Percentiles rank a stretch among this genome's conserved stretches.
Conservation (phyloP, 2,113 vertebrate genomes). For the Onychorhynchus coronatus region DNA sequence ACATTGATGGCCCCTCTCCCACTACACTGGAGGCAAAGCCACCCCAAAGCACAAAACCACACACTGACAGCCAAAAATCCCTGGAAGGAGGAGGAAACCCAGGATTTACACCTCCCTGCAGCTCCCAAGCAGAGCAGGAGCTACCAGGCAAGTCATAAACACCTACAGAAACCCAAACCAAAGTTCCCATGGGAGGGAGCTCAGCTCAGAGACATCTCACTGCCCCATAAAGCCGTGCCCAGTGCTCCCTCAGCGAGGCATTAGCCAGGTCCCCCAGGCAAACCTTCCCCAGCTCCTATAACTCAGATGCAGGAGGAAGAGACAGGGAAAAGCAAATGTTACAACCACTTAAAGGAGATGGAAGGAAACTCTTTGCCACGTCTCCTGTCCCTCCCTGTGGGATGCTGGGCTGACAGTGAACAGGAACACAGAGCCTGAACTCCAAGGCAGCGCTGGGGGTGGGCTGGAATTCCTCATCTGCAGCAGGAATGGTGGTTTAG, state of each 20-base stretch:
- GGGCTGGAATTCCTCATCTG: not conserved
- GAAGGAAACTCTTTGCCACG: not conserved
- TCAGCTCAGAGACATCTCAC: not conserved
- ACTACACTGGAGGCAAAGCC: not conserved
- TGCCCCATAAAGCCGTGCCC: not conserved
- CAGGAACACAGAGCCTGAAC: rapidly evolving
- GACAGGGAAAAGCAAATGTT: not conserved
- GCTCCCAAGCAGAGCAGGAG: not conserved
- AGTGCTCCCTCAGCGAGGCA: not conserved
- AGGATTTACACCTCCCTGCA: not conserved
- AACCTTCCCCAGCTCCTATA: not conserved
- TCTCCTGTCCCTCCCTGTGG: rapidly evolving
- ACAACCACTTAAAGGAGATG: not conserved
- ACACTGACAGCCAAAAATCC: rapidly evolving
- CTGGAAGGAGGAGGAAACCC: not conserved
- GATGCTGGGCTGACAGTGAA: not conserved
- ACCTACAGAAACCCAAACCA: not conserved
- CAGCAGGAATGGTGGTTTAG: rapidly evolving
- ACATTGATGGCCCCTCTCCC: not conserved
- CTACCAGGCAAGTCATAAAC: not conserved
- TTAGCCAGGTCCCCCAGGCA: not conserved
- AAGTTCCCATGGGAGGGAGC: not conserved
- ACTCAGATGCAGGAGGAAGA: not conserved
- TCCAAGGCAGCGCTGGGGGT: not conserved
- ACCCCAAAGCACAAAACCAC: not conserved